Percentiles rank a stretch among this genome's conserved stretches.
Evolutionary conservation across 2,888 invertebrate genomes (phyloP).

Genomic region (Cataglyphis cursor): DNA sequence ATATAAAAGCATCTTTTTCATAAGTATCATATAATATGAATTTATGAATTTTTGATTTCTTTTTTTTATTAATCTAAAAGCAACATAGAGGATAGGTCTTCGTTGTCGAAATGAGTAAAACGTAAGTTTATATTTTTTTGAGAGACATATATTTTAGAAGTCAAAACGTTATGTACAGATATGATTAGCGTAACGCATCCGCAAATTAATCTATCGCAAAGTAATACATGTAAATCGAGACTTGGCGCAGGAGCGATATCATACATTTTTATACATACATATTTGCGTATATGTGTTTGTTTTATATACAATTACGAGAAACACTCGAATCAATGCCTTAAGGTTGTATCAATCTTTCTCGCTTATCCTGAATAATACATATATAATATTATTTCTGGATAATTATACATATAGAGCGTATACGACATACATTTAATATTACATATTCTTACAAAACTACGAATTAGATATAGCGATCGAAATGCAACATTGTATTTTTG

Average conservation of each 20-base stretch:
- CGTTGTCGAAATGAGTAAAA: background rate
- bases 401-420: conserved; percentile 1
- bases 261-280: conserved; percentile 80
- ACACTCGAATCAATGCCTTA: background rate
- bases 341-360: conserved; percentile 1
- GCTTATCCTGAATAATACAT: background rate
- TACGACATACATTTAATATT: conserved; percentile 20
- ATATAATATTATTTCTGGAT: background rate
- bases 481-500: background rate
- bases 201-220: conserved; percentile 58
- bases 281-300: conserved; percentile 1
- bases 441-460: background rate
- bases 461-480: conserved; percentile 24
- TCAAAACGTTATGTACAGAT: conserved; percentile 74
- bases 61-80: conserved; percentile 3
- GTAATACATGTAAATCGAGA: conserved; percentile 30
- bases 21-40: background rate
- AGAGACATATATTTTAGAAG: conserved; percentile 78
- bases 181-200: conserved; percentile 67
- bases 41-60: background rate
- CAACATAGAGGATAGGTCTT: background rate
- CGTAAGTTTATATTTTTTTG: conserved; percentile 27
- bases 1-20: background rate
- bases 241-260: conserved; percentile 66
- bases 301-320: conserved; percentile 41